Base-by-base conservation (phyloP, 2,888 invertebrate genomes). In the Chydorus sphaericus region DNA sequence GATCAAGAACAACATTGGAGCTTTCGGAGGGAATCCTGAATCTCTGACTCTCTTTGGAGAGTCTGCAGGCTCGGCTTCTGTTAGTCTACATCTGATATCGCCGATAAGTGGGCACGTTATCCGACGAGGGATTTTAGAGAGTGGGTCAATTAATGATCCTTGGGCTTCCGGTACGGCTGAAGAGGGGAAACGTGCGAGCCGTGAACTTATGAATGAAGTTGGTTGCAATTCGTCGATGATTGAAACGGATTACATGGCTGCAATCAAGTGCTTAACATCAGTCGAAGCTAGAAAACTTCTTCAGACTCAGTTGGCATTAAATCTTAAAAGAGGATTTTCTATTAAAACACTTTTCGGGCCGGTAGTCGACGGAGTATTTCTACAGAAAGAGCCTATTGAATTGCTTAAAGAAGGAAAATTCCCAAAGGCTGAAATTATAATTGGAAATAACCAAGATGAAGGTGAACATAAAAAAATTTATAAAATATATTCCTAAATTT, bases 81-180 rank as follows among this genome's bases (percentile, higher is more conserved):
- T n/a, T n/a, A n/a, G n/a, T n/a, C n/a, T n/a, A n/a, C n/a, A n/a
- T n/a, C n/a, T n/a, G n/a, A n/a, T n/a, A n/a, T n/a, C n/a, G n/a
- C 93, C 93, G 0, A 83, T 85, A 38, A 91, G 92, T 62, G 79
- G 82, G 62, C 85, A 87, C 3, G 73, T 91, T 58, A 85, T 89
- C 54, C 79, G 82, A 62, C 79, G 92, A 50, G 96, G 92, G 4
- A 92, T 96, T 64, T 75, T 96, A 63, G 92, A 97, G 70, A 93
- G 93, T 58, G 96, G 94, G 3, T 89, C 92, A 0, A 76, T 94
- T 64, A 92, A 92, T 68, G 91, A 92, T 4, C 91, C 90, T 1
- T 97, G 96, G 96, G 91, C 90, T 66, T 89, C 85, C 73, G 89
- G 92, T 84, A n/a, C n/a, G n/a, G n/a, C n/a, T n/a, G n/a, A n/a